Conservation (phyloP, 2,113 vertebrate species). For the Mirza zaza region DNA sequence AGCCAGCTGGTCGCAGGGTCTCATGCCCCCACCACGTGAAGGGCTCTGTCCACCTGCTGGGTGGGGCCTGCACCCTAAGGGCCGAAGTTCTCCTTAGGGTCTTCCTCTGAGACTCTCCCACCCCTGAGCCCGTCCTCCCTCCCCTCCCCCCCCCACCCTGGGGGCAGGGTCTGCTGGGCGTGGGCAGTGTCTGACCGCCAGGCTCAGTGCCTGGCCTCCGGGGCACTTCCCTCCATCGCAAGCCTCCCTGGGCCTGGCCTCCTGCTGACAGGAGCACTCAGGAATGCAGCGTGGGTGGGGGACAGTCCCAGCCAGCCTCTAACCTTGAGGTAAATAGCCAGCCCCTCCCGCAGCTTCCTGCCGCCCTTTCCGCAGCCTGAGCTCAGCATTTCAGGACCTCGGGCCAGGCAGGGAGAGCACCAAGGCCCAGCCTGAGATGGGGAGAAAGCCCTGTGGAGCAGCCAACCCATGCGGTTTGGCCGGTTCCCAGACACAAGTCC, state of each 20-base stretch:
- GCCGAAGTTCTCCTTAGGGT: too few species aligned
- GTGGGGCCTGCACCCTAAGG: accelerated
- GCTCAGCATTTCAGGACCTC: background rate
- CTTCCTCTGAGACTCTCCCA: background rate
- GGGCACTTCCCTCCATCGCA: background rate
- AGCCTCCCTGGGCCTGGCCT: background rate
- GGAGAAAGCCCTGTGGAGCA: background rate
- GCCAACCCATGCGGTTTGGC: background rate
- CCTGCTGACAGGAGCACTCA: background rate
- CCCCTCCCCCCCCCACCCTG: too few species aligned
- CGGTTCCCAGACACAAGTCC: background rate
- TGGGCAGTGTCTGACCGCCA: background rate
- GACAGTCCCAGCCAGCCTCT: constrained; percentile 50
- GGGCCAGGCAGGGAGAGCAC: background rate
- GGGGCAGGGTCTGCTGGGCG: background rate
- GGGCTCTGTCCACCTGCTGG: too few species aligned
- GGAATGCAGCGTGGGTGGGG: constrained; percentile 70
- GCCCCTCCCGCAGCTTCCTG: background rate
- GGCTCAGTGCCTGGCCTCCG: background rate
- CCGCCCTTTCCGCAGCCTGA: background rate
- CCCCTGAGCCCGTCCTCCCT: background rate
- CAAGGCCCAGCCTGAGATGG: background rate
- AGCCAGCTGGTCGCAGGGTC: background rate
- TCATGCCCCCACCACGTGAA: background rate
- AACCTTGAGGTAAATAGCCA: background rate